Evolutionary conservation across 2,797 vertebrate species (phyloP), one percentile per base, ranked within the genome.

Genomic region (Podargus strigoides): DNA sequence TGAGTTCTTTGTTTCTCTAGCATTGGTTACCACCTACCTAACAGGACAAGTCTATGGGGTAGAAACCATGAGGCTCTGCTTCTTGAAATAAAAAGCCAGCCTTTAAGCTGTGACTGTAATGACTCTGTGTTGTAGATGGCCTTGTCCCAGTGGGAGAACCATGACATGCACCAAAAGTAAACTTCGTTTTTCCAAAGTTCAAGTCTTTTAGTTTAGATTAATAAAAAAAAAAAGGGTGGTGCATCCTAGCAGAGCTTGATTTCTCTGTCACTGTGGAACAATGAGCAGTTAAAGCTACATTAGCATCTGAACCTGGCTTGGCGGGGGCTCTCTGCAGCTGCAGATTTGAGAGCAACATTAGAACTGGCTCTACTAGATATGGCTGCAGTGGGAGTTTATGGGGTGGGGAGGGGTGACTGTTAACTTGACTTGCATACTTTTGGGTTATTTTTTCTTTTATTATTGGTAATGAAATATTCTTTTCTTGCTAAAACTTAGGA

Each of bases 281-380:
- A 67, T 1, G 64, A 84, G 89, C 84, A 91, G 53, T 87, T 87
- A 87, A 87, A 79, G 32, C 82, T 56, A 10, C 72, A 44, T 77
- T 88, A 83, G 49, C 56, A 47, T 87, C 52, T 39, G 86, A 86
- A 89, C 80, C 90, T 74, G 78, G 68, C 87, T 77, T 92, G 90
- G 90, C 90, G 0, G 0, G 85, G 52, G 62, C 50, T 41, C 66
- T 66, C 17, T 66, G 89, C 93, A 97, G 94, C 96, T 97, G 95
- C 89, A 89, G 81, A 60, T 52, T 41, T n/a, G 80, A 86, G 85
- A 95, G 88, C 83, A 79, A 34, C 0, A 0, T 26, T 58, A 50
- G 60, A 77, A 66, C 93, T 88, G 91, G 75, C 91, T 92, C 85
- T 62, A 42, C 69, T 8, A 26, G 90, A 78, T 27, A 50, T 0